Evolutionary conservation across 1,140 invertebrate genomes (phyloP), one percentile per base, ranked within the genome.

Genomic region (Subanguina moxae): DNA sequence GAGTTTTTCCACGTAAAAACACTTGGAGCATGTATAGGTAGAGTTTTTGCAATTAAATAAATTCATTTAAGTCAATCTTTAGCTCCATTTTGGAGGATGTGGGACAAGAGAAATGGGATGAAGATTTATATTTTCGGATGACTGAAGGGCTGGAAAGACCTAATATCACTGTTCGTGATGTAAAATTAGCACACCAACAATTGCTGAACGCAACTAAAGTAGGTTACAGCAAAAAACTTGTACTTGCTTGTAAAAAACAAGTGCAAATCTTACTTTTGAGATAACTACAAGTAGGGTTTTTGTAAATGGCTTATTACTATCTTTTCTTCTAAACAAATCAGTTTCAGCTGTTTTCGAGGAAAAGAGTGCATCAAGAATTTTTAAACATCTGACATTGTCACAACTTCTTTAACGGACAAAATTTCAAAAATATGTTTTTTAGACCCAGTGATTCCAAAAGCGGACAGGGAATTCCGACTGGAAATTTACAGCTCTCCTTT

Each of bases 1-100:
- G 92, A 48, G 92, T 96, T 77, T 95, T 94, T 84, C 93, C 93
- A 19, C 89, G 90, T 28, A 46, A 91, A 93, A 80, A 89, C 90
- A 66, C 70, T 56, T 77, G 62, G 61, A 32, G 43, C 23, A 58
- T 76, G 56, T 76, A 76, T 48, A 70, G 68, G 72, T 74, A 61
- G 19, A 19, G 45, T 64, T 25, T 69, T 57, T 74, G 48, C 23
- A 8, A 30, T 11, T 27, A 11, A 46, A 25, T 8, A 61, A n/a
- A 5, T 21, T 21, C 8, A 61, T 61, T 61, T 5, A 3, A 25
- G 19, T 30, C 8, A 42, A n/a, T 68, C 72, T 32, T 30, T 68
- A 77, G 75, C 30, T 17, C 52, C 13, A 63, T 77, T 27, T 66
- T 80, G 62, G 78, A 77, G 45, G 76, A 73, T 57, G 32, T 64